Percentiles rank a stretch among this genome's conserved stretches.
Conservation (phyloP, 2,888 invertebrate species). For the Pachycephus smyrnensis region DNA sequence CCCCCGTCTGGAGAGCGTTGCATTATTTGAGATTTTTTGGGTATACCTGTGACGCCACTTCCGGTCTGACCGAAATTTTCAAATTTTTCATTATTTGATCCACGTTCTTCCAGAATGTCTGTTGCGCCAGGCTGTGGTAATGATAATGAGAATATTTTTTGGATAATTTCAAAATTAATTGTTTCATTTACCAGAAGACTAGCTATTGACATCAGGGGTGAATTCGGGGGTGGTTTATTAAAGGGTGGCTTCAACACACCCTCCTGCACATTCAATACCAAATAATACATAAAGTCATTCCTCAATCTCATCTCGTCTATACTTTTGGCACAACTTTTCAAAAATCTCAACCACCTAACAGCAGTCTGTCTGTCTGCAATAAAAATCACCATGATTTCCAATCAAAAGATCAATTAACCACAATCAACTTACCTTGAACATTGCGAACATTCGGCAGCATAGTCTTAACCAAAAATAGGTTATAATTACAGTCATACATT, state of each 20-base stretch:
- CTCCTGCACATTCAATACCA: conserved; percentile 68
- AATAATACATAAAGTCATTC: conserved; percentile 70
- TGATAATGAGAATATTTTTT: not conserved
- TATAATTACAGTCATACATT: conserved; percentile 69
- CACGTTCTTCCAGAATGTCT: conserved; percentile 17
- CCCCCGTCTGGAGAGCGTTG: conserved; percentile 72
- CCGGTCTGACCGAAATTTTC: conserved; percentile 21
- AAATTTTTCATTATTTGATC: not conserved
- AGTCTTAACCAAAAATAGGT: conserved; percentile 68
- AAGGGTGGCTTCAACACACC: conserved; percentile 69
- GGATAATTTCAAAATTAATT: not conserved
- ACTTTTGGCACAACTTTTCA: conserved; percentile 66
- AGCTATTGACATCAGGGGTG: conserved; percentile 65
- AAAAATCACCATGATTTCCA: not conserved
- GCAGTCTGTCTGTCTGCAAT: conserved; percentile 66
- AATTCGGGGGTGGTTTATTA: conserved; percentile 67
- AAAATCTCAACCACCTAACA: conserved; percentile 69
- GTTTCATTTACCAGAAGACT: conserved; percentile 62
- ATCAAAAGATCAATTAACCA: not conserved
- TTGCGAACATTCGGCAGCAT: conserved; percentile 65
- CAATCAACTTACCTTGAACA: conserved; percentile 42
- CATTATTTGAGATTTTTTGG: conserved; percentile 65
- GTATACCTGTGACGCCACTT: not conserved
- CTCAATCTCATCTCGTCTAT: conserved; percentile 69
- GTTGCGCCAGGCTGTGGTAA: conserved; percentile 13